These are phyloP conservation scores for Paracentrotus lividus DNA, from an alignment of 53 echinoderm and acorn worm genomes.

Conservation along the genomic window DNA sequence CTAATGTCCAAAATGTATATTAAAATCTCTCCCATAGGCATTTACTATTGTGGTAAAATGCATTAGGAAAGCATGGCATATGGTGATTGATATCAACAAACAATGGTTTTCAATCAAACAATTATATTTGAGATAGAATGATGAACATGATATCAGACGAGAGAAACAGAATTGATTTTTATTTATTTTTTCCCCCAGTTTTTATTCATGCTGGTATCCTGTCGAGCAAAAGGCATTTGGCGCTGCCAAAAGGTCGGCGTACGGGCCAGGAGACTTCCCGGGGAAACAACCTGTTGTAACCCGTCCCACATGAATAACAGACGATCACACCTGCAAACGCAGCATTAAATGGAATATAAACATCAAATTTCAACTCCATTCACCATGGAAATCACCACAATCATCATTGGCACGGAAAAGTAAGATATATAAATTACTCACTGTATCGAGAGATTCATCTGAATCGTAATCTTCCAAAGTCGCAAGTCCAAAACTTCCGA, in stretches of 20 bases:
- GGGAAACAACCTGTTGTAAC: background rate
- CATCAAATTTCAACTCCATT: background rate
- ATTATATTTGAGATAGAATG: background rate
- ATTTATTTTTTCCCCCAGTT: too few relatives aligned
- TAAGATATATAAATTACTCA: background rate
- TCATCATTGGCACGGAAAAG: background rate
- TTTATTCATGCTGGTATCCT: background rate
- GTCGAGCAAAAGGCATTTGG: background rate
- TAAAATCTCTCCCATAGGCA: background rate
- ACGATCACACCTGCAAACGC: background rate
- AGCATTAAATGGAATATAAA: background rate
- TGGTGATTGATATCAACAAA: background rate
- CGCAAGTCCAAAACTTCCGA: slow-evolving; percentile 63
- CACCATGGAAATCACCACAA: background rate
- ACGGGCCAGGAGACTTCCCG: background rate
- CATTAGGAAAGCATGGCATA: background rate
- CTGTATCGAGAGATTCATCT: background rate
- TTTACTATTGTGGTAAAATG: background rate
- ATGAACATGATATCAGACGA: background rate
- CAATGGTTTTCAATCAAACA: background rate
- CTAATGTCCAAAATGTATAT: background rate
- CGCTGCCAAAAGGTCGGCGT: background rate
- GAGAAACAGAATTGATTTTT: background rate
- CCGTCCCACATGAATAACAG: background rate
- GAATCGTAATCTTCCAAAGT: slow-evolving; percentile 59